A percentile compares a stretch with the other conserved stretches of the same genome.
phyloP scores from a whole-genome alignment of 1,140 invertebrate genomes.

The Microplitis mediator region DNA sequence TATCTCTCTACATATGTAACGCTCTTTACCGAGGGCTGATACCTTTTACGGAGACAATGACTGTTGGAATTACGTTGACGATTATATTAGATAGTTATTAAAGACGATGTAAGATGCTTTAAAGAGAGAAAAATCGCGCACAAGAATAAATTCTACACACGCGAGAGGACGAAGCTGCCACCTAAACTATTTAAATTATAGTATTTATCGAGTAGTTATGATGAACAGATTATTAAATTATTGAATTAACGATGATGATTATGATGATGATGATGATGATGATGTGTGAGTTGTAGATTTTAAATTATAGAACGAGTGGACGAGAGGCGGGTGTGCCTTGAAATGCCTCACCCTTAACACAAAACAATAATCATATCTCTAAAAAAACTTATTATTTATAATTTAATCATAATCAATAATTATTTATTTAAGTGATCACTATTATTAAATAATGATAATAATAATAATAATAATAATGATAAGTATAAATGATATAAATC shows the following conservation, averaged over 20 bases:
- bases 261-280: too few species aligned
- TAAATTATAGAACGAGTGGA: conserved; percentile 15
- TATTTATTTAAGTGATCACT: too few species aligned
- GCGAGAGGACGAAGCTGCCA: conserved; percentile 6
- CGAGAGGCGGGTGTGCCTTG: conserved; percentile 50
- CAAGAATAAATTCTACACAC: conserved; percentile 1
- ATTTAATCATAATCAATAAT: too few species aligned
- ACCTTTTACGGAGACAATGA: too few species aligned
- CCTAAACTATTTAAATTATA: not conserved
- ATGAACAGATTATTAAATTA: too few species aligned
- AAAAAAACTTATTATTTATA: conserved; percentile 3
- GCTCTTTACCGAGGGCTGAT: too few species aligned
- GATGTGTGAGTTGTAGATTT: not conserved
- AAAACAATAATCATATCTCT: conserved; percentile 56
- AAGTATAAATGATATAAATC: not conserved
- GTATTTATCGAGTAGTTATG: not conserved
- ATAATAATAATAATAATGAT: not conserved
- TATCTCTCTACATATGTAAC: too few species aligned
- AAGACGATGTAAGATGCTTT: not conserved
- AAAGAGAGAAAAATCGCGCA: conserved; percentile 12
- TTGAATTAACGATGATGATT: too few species aligned
- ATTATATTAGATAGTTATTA: not conserved
- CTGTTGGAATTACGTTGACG: too few species aligned
- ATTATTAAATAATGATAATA: not conserved
- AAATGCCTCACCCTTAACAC: conserved; percentile 49